These are phyloP conservation scores for Cheilosia soror DNA, from an alignment of 2,888 invertebrate genomes.

Conservation along the genomic window DNA sequence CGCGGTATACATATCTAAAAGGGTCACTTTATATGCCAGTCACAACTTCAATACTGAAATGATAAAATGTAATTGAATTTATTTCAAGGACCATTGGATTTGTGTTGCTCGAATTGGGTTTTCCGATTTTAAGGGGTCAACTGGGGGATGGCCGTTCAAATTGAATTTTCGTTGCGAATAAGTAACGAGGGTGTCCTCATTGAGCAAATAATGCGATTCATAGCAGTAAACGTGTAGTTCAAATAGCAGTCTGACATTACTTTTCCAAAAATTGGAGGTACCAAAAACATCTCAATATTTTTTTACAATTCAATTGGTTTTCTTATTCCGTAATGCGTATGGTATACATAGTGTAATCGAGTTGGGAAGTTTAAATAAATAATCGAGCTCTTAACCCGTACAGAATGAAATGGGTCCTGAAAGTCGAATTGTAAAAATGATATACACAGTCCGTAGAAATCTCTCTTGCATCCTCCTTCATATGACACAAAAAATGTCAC, in stretches of 20 bases:
- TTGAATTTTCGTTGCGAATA: conserved; percentile 24
- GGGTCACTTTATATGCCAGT: not conserved
- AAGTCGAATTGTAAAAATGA: too few species aligned
- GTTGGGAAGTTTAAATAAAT: too few species aligned
- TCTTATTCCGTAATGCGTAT: too few species aligned
- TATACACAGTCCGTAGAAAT: too few species aligned
- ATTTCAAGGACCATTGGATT: conserved; percentile 56
- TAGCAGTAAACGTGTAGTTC: not conserved
- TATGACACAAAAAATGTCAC: too few species aligned
- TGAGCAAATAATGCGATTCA: not conserved
- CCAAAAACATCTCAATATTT: too few species aligned
- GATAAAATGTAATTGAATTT: conserved; percentile 45
- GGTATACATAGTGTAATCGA: too few species aligned
- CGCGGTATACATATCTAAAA: not conserved
- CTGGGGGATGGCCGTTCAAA: conserved; percentile 20
- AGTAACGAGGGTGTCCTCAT: not conserved
- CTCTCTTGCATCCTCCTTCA: too few species aligned
- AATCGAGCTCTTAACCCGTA: too few species aligned
- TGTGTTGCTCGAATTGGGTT: conserved; percentile 11
- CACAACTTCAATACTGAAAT: conserved; percentile 20
- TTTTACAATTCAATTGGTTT: too few species aligned
- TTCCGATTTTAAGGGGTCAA: conserved; percentile 18
- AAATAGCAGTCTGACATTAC: not conserved
- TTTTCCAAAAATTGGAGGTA: too few species aligned
- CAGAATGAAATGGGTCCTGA: too few species aligned